A percentile compares a stretch with the other conserved stretches of the same genome.
These are phyloP conservation scores for Oncorhynchus clarkii DNA, from an alignment of 2,113 vertebrate genomes.

Conservation along the genomic window DNA sequence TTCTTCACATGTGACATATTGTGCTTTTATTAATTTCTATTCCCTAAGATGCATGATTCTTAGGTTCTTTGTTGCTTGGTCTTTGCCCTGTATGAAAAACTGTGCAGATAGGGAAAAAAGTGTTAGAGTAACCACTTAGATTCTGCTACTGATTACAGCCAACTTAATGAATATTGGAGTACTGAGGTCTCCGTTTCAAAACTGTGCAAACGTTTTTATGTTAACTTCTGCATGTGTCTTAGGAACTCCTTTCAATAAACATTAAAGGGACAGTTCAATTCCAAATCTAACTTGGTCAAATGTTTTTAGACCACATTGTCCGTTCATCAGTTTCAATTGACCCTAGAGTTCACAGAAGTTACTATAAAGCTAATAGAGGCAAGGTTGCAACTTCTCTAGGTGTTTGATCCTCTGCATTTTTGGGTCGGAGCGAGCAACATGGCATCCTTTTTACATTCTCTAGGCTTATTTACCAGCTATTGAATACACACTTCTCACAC, in stretches of 20 bases:
- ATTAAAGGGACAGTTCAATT: too few species aligned
- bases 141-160: constrained; percentile 21
- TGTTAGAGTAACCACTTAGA: constrained; percentile 62
- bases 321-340: too few species aligned
- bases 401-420: constrained; percentile 7
- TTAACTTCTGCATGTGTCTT: too few species aligned
- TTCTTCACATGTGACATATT: constrained; percentile 75
- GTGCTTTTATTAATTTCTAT: constrained; percentile 79
- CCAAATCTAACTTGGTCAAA: too few species aligned
- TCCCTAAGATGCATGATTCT: constrained; percentile 75
- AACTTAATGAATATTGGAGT: not conserved
- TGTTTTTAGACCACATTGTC: too few species aligned
- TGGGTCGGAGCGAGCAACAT: constrained; percentile 30
- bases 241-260: too few species aligned
- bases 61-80: constrained; percentile 60
- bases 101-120: constrained; percentile 52
- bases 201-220: too few species aligned
- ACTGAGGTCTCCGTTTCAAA: not conserved
- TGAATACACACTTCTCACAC: constrained; percentile 57
- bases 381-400: not conserved
- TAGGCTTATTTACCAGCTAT: constrained; percentile 68
- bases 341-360: not conserved
- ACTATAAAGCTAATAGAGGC: not conserved
- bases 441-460: constrained; percentile 52
- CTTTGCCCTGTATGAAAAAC: constrained; percentile 69